phyloP scores from a whole-genome alignment of 2,888 invertebrate genomes.

The Stenolophus ochropezus region DNA sequence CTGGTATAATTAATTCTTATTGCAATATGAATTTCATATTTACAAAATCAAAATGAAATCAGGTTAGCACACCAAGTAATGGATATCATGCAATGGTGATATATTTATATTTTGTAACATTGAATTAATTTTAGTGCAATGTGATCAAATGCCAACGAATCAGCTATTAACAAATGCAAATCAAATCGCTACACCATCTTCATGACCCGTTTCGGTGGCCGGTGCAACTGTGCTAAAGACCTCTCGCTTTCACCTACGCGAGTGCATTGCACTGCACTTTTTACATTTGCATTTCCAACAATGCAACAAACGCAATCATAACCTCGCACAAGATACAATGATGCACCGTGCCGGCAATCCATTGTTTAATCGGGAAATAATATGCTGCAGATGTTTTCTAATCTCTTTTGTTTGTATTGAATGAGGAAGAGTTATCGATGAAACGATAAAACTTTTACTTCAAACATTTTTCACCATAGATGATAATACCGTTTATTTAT shows the following conservation, averaged over 20 bases:
- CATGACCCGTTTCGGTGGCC: slow-evolving; percentile 11
- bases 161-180: not conserved
- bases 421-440: slow-evolving; percentile 8
- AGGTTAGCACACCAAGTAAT: no score
- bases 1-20: no score
- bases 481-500: not conserved
- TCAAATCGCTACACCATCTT: not conserved
- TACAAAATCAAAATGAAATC: no score
- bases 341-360: not conserved
- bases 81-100: no score
- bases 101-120: no score
- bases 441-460: not conserved
- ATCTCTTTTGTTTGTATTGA: not conserved
- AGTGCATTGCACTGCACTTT: slow-evolving; percentile 38
- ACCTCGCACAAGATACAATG: slow-evolving; percentile 7
- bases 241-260: slow-evolving; percentile 69
- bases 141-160: no score
- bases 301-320: slow-evolving; percentile 32
- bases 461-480: not conserved
- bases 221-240: slow-evolving; percentile 66
- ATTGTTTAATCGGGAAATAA: not conserved
- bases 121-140: no score
- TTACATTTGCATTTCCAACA: slow-evolving; percentile 1
- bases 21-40: no score
- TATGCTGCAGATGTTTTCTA: not conserved